Conservation (phyloP, 2,888 invertebrate species). For the Nephrotoma appendiculata region DNA sequence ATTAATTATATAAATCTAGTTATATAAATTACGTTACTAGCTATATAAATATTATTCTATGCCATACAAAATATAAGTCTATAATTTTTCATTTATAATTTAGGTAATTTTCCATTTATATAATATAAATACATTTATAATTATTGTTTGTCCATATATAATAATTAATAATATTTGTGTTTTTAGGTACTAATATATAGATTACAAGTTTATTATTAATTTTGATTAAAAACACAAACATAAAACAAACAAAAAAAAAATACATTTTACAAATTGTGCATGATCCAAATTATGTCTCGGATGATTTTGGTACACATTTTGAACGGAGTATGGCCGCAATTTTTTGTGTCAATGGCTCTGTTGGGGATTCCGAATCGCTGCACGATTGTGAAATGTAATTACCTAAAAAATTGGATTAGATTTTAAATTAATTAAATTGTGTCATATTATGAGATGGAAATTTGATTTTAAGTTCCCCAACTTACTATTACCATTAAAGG, state of each 20-base stretch:
- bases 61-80: neutral
- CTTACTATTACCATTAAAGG: conserved; percentile 2
- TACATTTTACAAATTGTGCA: neutral
- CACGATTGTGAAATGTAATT: conserved; percentile 30
- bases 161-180: neutral
- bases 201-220: neutral
- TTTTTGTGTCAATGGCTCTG: conserved; percentile 30
- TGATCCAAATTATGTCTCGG: neutral
- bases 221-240: neutral
- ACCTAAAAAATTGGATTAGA: conserved; percentile 15
- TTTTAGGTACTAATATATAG: neutral
- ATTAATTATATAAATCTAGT: neutral
- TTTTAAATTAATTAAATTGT: neutral
- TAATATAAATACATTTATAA: neutral
- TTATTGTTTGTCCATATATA: neutral
- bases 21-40: neutral
- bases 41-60: neutral
- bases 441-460: neutral
- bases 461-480: neutral
- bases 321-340: conserved; percentile 30
- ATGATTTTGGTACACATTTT: conserved; percentile 24
- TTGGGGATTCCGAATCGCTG: conserved; percentile 32
- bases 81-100: neutral
- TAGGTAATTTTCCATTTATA: neutral
- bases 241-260: neutral